Percentiles rank a stretch among this genome's conserved stretches.
phyloP scores from a whole-genome alignment of 2,888 invertebrate species.

The Anthoptus insignis region DNA sequence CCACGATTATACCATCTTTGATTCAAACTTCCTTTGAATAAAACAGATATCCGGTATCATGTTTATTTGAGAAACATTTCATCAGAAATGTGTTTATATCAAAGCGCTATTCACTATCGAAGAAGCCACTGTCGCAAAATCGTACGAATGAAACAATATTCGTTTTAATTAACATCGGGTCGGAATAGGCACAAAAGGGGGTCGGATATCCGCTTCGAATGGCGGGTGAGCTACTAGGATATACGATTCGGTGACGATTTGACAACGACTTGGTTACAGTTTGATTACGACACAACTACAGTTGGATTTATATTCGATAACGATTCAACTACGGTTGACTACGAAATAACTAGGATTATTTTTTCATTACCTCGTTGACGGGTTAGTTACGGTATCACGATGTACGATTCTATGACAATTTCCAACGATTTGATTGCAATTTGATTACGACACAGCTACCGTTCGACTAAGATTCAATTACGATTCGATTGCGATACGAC shows the following conservation, averaged over 20 bases:
- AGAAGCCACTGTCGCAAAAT: constrained; percentile 34
- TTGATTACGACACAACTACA: constrained; percentile 41
- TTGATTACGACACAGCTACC: no score
- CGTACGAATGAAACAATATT: constrained; percentile 61
- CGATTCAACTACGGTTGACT: no score
- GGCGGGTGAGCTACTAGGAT: no score
- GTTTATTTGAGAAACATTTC: constrained; percentile 30
- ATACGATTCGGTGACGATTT: no score
- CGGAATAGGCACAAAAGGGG: constrained; percentile 73
- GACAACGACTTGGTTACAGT: constrained; percentile 52
- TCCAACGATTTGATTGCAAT: no score
- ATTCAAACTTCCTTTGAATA: constrained; percentile 19
- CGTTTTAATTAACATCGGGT: constrained; percentile 77
- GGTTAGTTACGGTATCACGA: no score
- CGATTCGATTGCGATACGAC: no score
- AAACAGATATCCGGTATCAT: constrained; percentile 8
- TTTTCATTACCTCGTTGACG: no score
- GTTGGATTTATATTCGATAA: no score
- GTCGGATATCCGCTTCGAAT: constrained; percentile 65
- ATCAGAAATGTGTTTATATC: constrained; percentile 14
- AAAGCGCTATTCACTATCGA: constrained; percentile 24
- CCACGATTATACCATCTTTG: constrained; percentile 6
- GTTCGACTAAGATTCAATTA: no score
- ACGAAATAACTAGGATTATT: no score
- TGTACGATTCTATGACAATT: no score